These are phyloP conservation scores for Branchipolynoe longqiensis DNA, from an alignment of 2,888 invertebrate genomes.

Conservation along the genomic window DNA sequence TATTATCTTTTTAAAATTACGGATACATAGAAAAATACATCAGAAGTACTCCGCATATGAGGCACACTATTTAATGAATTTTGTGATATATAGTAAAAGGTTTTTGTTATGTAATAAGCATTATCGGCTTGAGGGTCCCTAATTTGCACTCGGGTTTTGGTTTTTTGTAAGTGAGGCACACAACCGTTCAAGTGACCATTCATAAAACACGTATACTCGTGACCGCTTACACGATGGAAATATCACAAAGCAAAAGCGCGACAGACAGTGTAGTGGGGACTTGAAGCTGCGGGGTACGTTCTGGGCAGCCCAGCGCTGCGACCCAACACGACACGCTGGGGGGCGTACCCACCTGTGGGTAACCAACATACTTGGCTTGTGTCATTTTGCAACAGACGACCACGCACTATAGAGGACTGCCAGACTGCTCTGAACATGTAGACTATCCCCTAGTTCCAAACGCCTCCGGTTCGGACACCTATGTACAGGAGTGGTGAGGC, in stretches of 20 bases:
- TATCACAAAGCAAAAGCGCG: neutral
- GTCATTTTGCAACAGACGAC: too few species aligned
- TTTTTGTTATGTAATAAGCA: neutral
- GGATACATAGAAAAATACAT: constrained; percentile 25
- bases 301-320: too few species aligned
- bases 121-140: constrained; percentile 10
- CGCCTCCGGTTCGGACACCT: too few species aligned
- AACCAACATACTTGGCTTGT: too few species aligned
- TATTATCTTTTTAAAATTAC: neutral
- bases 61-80: constrained; percentile 20
- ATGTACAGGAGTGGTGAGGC: too few species aligned
- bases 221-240: neutral
- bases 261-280: too few species aligned
- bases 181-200: constrained; percentile 54
- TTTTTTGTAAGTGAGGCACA: constrained; percentile 6
- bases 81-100: neutral
- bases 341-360: too few species aligned
- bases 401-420: too few species aligned
- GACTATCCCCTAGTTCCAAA: too few species aligned
- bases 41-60: constrained; percentile 10
- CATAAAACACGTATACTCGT: neutral
- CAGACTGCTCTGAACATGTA: too few species aligned
- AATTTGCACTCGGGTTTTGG: constrained; percentile 28
- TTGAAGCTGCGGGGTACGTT: too few species aligned
- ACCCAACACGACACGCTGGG: too few species aligned